Percentiles rank a stretch among this genome's conserved stretches.
phyloP scores from a whole-genome alignment of 2,797 vertebrate species.

The Clarias pachynema region DNA sequence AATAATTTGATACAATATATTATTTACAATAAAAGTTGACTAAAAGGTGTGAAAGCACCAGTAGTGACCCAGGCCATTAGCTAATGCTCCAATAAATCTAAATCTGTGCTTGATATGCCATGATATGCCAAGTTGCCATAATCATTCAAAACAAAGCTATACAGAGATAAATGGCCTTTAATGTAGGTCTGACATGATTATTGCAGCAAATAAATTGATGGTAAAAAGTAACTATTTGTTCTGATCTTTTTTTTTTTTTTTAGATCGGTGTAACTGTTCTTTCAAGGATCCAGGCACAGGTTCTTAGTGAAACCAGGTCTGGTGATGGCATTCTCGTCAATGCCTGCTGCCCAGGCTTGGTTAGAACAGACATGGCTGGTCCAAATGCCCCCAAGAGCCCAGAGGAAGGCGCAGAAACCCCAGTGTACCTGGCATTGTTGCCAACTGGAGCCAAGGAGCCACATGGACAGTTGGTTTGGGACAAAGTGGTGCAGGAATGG shows the following conservation, averaged over 20 bases:
- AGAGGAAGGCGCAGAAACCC: conserved; percentile 64
- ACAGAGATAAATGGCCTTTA: background rate
- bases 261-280: conserved; percentile 61
- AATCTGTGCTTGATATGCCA: too few relatives aligned
- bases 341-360: conserved; percentile 66
- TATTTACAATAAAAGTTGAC: too few relatives aligned
- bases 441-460: conserved; percentile 58
- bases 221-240: background rate
- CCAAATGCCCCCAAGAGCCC: conserved; percentile 57
- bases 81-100: background rate
- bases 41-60: background rate
- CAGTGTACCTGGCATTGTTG: conserved; percentile 60
- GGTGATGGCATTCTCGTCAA: conserved; percentile 64
- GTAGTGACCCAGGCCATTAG: background rate
- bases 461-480: conserved; percentile 61
- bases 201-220: background rate
- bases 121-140: background rate
- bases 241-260: background rate
- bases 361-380: conserved; percentile 65
- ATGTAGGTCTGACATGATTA: background rate
- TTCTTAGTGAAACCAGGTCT: conserved; percentile 53
- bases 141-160: background rate
- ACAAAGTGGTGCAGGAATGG: conserved; percentile 62
- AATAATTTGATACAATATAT: background rate
- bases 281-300: conserved; percentile 62